Evolutionary conservation across 1,140 invertebrate species (phyloP).

Genomic region (Drosophila kanapiae): DNA sequence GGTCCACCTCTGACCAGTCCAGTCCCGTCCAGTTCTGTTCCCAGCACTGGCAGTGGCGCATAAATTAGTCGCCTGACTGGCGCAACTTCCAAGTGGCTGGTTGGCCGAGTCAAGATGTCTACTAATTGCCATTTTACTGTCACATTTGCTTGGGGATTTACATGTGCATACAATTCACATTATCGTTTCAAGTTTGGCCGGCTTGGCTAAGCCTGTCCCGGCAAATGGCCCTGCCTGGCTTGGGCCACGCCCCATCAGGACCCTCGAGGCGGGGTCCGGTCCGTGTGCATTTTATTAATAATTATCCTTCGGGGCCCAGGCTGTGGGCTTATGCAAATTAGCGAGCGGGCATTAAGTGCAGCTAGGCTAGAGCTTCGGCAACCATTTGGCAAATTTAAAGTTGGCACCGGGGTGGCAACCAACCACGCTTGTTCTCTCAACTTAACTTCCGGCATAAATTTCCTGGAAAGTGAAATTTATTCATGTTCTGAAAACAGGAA

Average conservation of each 20-base stretch:
- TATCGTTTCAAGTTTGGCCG: constrained; percentile 58
- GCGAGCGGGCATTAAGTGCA: constrained; percentile 62
- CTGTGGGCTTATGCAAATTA: constrained; percentile 67
- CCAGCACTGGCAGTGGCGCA: constrained; percentile 31
- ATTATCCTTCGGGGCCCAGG: constrained; percentile 50
- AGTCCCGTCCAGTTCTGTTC: neutral
- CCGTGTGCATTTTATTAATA: constrained; percentile 74
- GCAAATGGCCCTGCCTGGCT: constrained; percentile 21
- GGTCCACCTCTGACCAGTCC: neutral
- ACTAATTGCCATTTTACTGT: constrained; percentile 76
- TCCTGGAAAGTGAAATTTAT: constrained; percentile 44
- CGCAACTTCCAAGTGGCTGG: constrained; percentile 62
- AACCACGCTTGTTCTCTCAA: constrained; percentile 31
- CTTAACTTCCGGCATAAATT: constrained; percentile 47
- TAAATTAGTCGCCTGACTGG: constrained; percentile 53
- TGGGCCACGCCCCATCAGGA: constrained; percentile 35
- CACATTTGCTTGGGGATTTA: constrained; percentile 76
- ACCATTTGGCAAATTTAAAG: constrained; percentile 41
- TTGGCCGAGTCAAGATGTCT: constrained; percentile 66
- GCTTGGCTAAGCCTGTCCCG: constrained; percentile 44
- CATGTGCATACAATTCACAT: constrained; percentile 75
- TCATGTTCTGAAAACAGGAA: constrained; percentile 20
- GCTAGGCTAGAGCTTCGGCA: constrained; percentile 43
- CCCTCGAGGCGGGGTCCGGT: constrained; percentile 25
- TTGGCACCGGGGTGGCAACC: constrained; percentile 5